phyloP scores from a whole-genome alignment of 2,888 invertebrate species.

The Empis stercorea region DNA sequence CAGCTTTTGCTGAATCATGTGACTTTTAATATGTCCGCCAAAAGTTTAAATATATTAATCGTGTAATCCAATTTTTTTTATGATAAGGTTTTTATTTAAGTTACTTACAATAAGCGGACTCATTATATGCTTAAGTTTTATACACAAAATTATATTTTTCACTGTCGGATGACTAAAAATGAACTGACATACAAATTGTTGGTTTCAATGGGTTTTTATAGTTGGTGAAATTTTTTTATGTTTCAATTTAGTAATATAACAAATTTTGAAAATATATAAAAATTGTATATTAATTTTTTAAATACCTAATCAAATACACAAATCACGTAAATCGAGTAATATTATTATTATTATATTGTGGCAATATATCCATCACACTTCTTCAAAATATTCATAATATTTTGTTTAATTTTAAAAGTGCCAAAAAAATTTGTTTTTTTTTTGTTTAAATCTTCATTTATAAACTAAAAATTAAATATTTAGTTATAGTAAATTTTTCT shows the following conservation, averaged over 20 bases:
- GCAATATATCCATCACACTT: background rate
- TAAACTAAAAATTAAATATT: background rate
- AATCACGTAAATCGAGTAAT: conserved; percentile 2
- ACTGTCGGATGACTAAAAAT: conserved; percentile 36
- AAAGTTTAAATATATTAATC: no score
- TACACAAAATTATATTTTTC: conserved; percentile 20
- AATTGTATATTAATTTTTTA: background rate
- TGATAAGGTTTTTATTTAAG: background rate
- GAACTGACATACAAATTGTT: conserved; percentile 34
- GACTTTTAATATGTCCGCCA: no score
- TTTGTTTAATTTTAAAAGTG: background rate
- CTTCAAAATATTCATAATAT: background rate
- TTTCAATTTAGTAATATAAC: no score
- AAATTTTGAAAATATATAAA: no score
- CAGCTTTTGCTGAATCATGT: no score
- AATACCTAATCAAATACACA: background rate
- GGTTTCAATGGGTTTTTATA: conserved; percentile 31
- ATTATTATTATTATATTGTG: no score
- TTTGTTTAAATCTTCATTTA: no score
- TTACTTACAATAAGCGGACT: conserved; percentile 37
- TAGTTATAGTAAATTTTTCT: no score
- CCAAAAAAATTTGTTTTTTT: background rate
- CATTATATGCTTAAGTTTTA: conserved; percentile 32
- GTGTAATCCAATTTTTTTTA: background rate
- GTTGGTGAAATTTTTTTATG: background rate